Conservation (phyloP, 37 sponge, comb jelly and placozoan genomes). For the Tethya wilhelma region DNA sequence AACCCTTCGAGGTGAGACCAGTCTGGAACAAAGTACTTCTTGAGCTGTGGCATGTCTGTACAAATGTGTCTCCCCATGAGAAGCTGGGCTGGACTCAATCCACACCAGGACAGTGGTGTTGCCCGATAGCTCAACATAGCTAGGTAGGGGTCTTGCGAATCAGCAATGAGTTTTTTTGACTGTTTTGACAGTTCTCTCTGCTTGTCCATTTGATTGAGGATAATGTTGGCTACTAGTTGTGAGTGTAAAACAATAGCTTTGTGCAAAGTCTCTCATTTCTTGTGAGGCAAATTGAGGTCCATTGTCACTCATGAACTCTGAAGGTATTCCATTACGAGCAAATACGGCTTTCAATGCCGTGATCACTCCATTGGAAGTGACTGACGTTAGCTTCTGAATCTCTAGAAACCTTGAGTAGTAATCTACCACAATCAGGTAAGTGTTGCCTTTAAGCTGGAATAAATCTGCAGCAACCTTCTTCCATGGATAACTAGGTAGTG, state of each 20-base stretch:
- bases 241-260: background rate
- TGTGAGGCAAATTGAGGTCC: constrained; percentile 15
- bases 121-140: too few species aligned
- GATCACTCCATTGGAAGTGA: constrained; percentile 31
- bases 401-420: constrained; percentile 43
- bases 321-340: constrained; percentile 42
- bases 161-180: background rate
- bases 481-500: constrained; percentile 45
- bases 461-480: too few species aligned
- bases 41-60: too few species aligned
- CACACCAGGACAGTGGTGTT: too few species aligned
- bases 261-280: background rate
- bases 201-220: constrained; percentile 18
- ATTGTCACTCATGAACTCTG: too few species aligned
- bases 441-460: constrained; percentile 27
- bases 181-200: too few species aligned
- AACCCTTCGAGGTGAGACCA: too few species aligned
- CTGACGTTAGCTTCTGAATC: constrained; percentile 16
- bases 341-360: constrained; percentile 34
- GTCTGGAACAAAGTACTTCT: too few species aligned
- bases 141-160: background rate
- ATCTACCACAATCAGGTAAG: constrained; percentile 41
- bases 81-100: too few species aligned
- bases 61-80: too few species aligned
- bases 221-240: constrained; percentile 7